Evolutionary conservation across 2,888 invertebrate species (phyloP), one percentile per base, ranked within the genome.

Genomic region (Clanis bilineata): DNA sequence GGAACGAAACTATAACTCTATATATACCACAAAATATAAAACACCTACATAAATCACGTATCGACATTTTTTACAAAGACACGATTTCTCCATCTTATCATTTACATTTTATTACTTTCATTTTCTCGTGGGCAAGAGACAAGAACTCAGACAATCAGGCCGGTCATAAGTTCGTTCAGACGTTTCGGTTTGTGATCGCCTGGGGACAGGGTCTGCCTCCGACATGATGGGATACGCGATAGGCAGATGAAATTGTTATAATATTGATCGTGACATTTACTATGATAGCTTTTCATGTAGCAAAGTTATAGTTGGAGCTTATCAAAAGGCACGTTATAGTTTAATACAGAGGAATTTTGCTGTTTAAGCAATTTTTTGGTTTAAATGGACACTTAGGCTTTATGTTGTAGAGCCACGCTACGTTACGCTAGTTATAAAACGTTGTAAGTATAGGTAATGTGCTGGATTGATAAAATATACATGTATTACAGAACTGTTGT

Each of bases 181-280:
- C 47, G 47, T 47, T 25, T 47, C 25, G 44, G 3, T 38, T 21
- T 21, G 21, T n/a, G 47, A 47, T 6, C 47, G 47, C 47, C 47
- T 47, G 6, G 47, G 47, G 47, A 47, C n/a, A 18, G 12, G 12
- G 15, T 25, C 47, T 25, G 47, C 38, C 38, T 12, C 25, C 25
- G 25, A 47, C 12, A 12, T n/a, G n/a, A 25, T 25, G 25, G 6
- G 25, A 25, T 25, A 6, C n/a, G n/a, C n/a, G 5, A 45, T 45
- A 25, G 25, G 25, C 47, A 47, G 47, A 47, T 47, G 25, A 47
- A 47, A n/a, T 47, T 47, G 47, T 47, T 47, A 25, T n/a, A 47
- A 25, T 47, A 47, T 47, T 47, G 47, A 47, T 47, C 47, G 6
- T 47, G 47, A 47, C 25, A 23, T 47, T 47, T n/a, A 7, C 47